Evolutionary conservation across 2,888 invertebrate species (phyloP).

Genomic region (Troilus luridus): DNA sequence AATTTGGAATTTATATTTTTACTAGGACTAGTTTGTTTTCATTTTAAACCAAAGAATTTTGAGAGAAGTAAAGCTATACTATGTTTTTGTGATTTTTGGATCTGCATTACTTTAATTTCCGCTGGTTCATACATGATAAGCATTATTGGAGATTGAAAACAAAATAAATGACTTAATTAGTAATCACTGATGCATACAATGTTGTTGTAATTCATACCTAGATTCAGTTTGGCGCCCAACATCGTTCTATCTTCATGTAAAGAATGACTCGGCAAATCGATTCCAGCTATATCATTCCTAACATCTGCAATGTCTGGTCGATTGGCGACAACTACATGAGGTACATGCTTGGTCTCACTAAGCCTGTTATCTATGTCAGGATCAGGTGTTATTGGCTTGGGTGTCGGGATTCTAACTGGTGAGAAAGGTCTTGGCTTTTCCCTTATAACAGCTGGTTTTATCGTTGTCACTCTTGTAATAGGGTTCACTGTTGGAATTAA

Average conservation of each 20-base stretch:
- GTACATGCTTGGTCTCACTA: constrained; percentile 66
- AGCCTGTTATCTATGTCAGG: constrained; percentile 70
- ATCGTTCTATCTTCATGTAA: constrained; percentile 71
- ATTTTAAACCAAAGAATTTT: background rate
- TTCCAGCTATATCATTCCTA: constrained; percentile 70
- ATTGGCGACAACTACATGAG: constrained; percentile 68
- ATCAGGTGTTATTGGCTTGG: constrained; percentile 67
- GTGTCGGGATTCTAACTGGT: constrained; percentile 68
- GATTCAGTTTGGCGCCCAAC: constrained; percentile 78
- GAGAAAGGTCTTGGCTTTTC: constrained; percentile 67
- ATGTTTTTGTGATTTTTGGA: no score
- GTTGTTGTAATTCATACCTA: constrained; percentile 70
- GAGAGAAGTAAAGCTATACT: background rate
- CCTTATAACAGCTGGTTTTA: constrained; percentile 65
- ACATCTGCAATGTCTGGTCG: constrained; percentile 76
- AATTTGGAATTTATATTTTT: background rate
- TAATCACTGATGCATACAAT: background rate
- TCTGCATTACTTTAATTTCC: no score
- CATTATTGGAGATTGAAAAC: no score
- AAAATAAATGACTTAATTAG: no score
- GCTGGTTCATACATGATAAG: no score
- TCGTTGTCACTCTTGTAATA: constrained; percentile 67
- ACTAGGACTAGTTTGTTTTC: background rate
- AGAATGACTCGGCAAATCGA: constrained; percentile 75
- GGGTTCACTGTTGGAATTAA: constrained; percentile 59